Base-by-base conservation (phyloP, 64 coral and sea anemone genomes). In the Astreopora myriophthalma region DNA sequence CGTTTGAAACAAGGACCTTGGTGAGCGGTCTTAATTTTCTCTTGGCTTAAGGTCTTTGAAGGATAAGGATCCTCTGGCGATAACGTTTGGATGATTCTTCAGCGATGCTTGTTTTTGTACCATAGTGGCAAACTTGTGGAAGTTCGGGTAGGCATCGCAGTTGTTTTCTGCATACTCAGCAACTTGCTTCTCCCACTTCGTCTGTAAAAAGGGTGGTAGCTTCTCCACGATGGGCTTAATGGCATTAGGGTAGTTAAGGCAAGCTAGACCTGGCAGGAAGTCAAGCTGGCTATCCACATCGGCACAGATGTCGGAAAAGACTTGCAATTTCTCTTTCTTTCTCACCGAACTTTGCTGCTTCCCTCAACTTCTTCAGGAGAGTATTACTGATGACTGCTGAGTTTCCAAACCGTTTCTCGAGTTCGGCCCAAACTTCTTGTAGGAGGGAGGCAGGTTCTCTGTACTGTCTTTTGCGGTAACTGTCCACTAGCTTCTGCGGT, bases 101-200 rank as follows among this genome's bases (percentile, higher is more conserved):
- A 78, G 49, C 3, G 32, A 6, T 4, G 84, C 55, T 78, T 93
- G 92, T 12, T 79, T 48, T 30, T 76, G 84, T 25, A 93, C 58
- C 36, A 88, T 36, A 7, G 37, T 69, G 36, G 91, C 24, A 33
- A 93, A 93, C 13, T 28, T 35, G 10, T n/a, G 29, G 58, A 93
- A 87, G 16, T n/a, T 39, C 3, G 91, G 91, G 40, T 80, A 88
- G 4, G 44, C 73, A 19, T 34, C 40, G 13, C 69, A 7, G 42
- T 80, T 28, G 11, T 31, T 63, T 3, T 80, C 84, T 35, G 92
- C 74, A 27, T 88, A 61, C 10, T 34, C 19, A 20, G 63, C 83
- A 16, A 93, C 75, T 46, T 80, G 55, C 67, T 93, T 93, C 74
- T 93, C 92, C 92, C 92, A 93, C 72, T 87, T 93, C 12, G 61